phyloP scores from a whole-genome alignment of 2,888 invertebrate species.

The Xanthorhoe spadicearia region DNA sequence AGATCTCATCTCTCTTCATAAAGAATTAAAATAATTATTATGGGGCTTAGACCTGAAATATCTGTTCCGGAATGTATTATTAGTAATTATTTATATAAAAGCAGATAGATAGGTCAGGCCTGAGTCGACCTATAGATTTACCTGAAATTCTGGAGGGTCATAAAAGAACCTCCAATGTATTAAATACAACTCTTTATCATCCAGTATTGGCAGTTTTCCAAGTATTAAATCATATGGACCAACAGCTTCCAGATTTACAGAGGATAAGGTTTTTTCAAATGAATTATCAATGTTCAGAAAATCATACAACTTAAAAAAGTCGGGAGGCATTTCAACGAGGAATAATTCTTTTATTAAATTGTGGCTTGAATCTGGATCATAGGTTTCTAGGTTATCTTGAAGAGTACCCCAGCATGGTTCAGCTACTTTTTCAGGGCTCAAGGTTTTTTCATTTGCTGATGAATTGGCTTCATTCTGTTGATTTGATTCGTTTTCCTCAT shows the following conservation, averaged over 20 bases:
- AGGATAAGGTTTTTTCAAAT: constrained; percentile 86
- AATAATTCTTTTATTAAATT: constrained; percentile 89
- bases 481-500: not conserved
- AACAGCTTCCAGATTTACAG: constrained; percentile 89
- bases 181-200: constrained; percentile 87
- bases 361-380: constrained; percentile 78
- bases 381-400: constrained; percentile 62
- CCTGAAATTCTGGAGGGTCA: constrained; percentile 97
- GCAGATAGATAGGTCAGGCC: too few relatives aligned
- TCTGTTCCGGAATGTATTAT: too few relatives aligned
- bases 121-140: constrained; percentile 4
- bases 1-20: too few relatives aligned
- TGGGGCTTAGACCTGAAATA: too few relatives aligned
- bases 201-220: constrained; percentile 84
- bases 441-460: constrained; percentile 1
- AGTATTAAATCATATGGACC: constrained; percentile 95
- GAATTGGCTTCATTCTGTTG: not conserved
- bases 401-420: constrained; percentile 39
- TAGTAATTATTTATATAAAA: too few relatives aligned
- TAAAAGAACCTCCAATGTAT: constrained; percentile 96
- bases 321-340: constrained; percentile 93
- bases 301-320: constrained; percentile 94
- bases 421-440: constrained; percentile 10
- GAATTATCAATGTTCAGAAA: constrained; percentile 86
- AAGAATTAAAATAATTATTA: too few relatives aligned